Base-by-base conservation (phyloP, 2,888 invertebrate genomes). In the Therioaphis trifolii region DNA sequence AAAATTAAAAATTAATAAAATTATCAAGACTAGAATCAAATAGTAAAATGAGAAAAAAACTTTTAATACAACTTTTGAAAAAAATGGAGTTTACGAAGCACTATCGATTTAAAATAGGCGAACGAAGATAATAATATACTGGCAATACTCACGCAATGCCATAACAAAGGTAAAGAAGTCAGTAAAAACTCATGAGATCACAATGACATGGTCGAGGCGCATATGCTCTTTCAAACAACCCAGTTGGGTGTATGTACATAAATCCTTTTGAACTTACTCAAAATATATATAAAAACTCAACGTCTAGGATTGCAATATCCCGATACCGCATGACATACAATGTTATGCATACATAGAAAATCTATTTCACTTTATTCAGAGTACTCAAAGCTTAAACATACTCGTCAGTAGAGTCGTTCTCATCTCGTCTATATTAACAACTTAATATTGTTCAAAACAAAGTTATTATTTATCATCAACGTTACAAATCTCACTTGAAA, bases 161-260 rank as follows among this genome's bases (percentile, higher is more conserved):
- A 52, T 72, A 72, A 72, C 72, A 55, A 76, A 46, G 43, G 18
- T 61, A 76, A 61, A 61, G 43, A 76, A 61, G 61, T 76, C 7
- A 12, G 75, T 76, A 43, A 29, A 76, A 76, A 76, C 43, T 76
- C 61, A 43, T 76, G 75, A 76, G 75, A 76, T 76, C 75, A 76
- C 18, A 58, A 75, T 76, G 27, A 76, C 61, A 76, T 61, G 43
- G 43, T 46, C 43, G 43, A 43, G 40, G 43, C 12, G 2, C 29
- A 52, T n/a, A 58, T 75, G 43, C 40, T 58, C 24, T 43, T 61
- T n/a, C 21, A 75, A 43, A 74, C 21, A 35, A 74, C 72, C 72
- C 2, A 9, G 21, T 55, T 11, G 12, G 58, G 24, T 1, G 21
- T 12, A 12, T 21, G n/a, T 29, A 18, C 14, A 74, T 29, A 74